Evolutionary conservation across 2,797 vertebrate species (phyloP).

Genomic region (Rallus crepitans): DNA sequence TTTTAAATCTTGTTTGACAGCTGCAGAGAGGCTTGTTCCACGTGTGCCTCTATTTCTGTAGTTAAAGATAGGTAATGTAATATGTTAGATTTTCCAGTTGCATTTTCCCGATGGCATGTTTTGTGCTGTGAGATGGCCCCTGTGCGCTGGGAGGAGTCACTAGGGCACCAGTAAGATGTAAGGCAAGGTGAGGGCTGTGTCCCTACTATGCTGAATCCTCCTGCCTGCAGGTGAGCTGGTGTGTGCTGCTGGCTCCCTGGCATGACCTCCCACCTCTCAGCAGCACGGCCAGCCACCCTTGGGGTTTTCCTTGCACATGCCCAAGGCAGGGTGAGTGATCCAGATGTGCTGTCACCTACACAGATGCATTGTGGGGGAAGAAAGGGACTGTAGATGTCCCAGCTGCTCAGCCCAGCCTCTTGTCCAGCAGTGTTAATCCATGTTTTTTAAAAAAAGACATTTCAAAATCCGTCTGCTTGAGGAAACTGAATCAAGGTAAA

Average conservation of each 20-base stretch:
- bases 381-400: neutral
- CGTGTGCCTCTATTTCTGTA: neutral
- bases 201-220: neutral
- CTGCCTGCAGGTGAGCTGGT: neutral
- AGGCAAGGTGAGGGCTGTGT: neutral
- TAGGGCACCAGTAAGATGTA: rapidly evolving
- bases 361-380: rapidly evolving
- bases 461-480: neutral
- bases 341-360: rapidly evolving
- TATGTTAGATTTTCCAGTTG: neutral
- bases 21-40: neutral
- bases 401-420: neutral
- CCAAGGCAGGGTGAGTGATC: neutral
- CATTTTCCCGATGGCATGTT: neutral
- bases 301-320: neutral
- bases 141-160: neutral
- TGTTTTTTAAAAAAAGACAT: neutral
- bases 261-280: rapidly evolving
- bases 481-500: neutral
- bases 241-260: neutral
- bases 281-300: neutral
- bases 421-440: neutral
- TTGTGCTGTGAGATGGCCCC: neutral
- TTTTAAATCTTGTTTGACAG: neutral
- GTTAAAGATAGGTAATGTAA: rapidly evolving